Conservation (phyloP, 2,797 vertebrate genomes). For the Acestrorhynchus altus region DNA sequence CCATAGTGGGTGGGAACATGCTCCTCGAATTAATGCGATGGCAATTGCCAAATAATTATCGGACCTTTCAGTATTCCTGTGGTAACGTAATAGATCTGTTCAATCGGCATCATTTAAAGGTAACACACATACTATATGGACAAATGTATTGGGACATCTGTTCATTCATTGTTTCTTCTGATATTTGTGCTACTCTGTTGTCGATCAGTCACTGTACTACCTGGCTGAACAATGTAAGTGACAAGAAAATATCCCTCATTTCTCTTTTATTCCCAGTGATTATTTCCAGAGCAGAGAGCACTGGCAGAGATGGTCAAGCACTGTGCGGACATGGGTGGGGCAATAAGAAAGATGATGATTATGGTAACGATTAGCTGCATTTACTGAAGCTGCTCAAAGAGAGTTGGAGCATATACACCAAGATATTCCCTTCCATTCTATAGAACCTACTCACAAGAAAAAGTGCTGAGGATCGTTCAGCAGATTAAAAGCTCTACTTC, state of each 20-base stretch:
- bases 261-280: constrained; percentile 78
- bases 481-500: constrained; percentile 63
- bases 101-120: no score
- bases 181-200: neutral
- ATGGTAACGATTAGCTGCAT: constrained; percentile 63
- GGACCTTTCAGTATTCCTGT: constrained; percentile 73
- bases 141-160: no score
- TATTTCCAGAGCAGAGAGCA: constrained; percentile 76
- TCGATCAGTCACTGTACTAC: constrained; percentile 77
- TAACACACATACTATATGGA: no score
- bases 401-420: constrained; percentile 62
- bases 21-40: constrained; percentile 69
- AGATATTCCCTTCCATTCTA: constrained; percentile 63
- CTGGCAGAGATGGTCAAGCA: constrained; percentile 72
- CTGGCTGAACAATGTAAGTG: constrained; percentile 75
- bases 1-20: constrained; percentile 73
- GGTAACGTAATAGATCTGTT: constrained; percentile 49
- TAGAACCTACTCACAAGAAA: constrained; percentile 59
- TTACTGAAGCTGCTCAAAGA: constrained; percentile 54
- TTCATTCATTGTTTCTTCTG: no score
- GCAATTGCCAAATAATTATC: constrained; percentile 67
- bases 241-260: constrained; percentile 74
- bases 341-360: no score
- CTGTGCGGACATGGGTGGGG: constrained; percentile 81
- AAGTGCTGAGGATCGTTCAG: constrained; percentile 58